Percentiles rank a stretch among this genome's conserved stretches.
phyloP scores from a whole-genome alignment of 2,797 vertebrate species.

The Argyrosomus regius region DNA sequence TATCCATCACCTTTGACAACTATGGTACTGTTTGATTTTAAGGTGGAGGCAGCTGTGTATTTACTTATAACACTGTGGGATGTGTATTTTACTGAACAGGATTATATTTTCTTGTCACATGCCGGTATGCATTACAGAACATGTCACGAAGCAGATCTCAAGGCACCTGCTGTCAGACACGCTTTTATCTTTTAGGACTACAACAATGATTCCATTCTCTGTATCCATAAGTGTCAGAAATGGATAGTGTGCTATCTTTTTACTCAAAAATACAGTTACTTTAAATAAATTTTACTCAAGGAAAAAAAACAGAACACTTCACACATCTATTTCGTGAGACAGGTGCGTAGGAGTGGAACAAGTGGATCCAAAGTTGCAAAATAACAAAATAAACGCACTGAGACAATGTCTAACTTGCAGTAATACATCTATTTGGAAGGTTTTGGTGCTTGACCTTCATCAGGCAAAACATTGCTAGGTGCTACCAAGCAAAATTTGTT shows the following conservation, averaged over 20 bases:
- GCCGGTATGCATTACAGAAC: conserved; percentile 1
- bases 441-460: too few relatives aligned
- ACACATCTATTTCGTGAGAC: too few relatives aligned
- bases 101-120: conserved; percentile 6
- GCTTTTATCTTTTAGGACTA: not conserved
- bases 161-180: not conserved
- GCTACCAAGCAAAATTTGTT: too few relatives aligned
- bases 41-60: not conserved
- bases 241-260: not conserved
- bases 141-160: not conserved
- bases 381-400: too few relatives aligned
- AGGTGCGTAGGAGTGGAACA: too few relatives aligned
- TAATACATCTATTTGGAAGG: too few relatives aligned
- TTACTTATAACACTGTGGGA: not conserved
- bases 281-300: not conserved
- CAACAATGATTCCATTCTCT: not conserved
- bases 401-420: too few relatives aligned
- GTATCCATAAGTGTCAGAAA: not conserved
- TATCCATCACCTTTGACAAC: conserved; percentile 2
- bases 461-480: too few relatives aligned
- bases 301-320: too few relatives aligned
- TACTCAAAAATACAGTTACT: not conserved
- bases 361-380: too few relatives aligned
- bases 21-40: not conserved
- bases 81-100: not conserved